These are phyloP conservation scores for Xiphophorus maculatus DNA, from an alignment of 2,113 vertebrate species.

Conservation along the genomic window DNA sequence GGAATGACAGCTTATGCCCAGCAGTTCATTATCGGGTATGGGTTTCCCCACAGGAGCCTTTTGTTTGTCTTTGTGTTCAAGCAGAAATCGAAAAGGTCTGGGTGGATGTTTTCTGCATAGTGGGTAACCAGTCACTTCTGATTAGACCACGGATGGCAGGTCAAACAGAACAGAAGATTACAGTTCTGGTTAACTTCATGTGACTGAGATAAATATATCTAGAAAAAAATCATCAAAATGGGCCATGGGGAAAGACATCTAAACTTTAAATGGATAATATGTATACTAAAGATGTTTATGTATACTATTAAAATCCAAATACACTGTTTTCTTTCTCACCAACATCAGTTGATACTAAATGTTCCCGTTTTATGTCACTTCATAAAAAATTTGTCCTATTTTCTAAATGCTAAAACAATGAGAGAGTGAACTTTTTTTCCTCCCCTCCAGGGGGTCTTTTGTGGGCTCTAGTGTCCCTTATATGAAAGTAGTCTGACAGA, in stretches of 20 bases:
- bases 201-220: constrained; percentile 7
- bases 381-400: too few species aligned
- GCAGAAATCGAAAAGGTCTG: constrained; percentile 73
- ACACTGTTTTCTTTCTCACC: too few species aligned
- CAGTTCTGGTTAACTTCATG: constrained; percentile 42
- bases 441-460: too few species aligned
- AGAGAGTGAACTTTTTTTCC: too few species aligned
- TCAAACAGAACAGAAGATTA: constrained; percentile 72
- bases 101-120: constrained; percentile 64
- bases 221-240: constrained; percentile 25
- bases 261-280: constrained; percentile 17
- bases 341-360: too few species aligned
- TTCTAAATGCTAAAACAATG: too few species aligned
- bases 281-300: neutral
- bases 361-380: too few species aligned
- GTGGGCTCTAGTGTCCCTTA: too few species aligned
- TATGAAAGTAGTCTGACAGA: too few species aligned
- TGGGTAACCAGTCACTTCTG: constrained; percentile 76
- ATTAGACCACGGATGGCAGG: constrained; percentile 78
- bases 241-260: constrained; percentile 34
- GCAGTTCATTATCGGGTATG: constrained; percentile 70
- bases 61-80: constrained; percentile 56
- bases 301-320: too few species aligned
- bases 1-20: constrained; percentile 73
- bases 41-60: constrained; percentile 61